Conservation (phyloP, 2,888 invertebrate genomes). For the Tillus elongatus region DNA sequence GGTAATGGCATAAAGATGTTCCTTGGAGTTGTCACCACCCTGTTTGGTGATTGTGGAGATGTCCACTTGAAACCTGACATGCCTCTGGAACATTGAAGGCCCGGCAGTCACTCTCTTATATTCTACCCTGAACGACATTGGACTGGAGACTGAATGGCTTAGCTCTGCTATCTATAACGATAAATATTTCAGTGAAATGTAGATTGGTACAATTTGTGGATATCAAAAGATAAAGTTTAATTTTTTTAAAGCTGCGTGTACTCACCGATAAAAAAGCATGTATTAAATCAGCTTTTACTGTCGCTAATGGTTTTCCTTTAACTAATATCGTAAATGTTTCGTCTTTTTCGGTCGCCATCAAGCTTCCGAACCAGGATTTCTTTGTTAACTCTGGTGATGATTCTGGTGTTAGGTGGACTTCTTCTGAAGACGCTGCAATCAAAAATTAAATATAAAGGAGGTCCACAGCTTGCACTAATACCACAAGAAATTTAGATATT, state of each 20-base stretch:
- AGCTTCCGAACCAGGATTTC: constrained; percentile 97
- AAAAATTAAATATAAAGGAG: not conserved
- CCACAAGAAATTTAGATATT: too few species aligned
- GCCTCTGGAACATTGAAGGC: constrained; percentile 92
- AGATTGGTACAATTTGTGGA: too few species aligned
- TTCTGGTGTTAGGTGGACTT: constrained; percentile 89
- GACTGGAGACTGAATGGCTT: constrained; percentile 95
- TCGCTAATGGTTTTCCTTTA: constrained; percentile 91
- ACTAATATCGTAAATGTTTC: constrained; percentile 95
- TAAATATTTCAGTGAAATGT: too few species aligned
- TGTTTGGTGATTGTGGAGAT: constrained; percentile 77
- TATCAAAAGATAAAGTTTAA: too few species aligned
- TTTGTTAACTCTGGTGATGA: constrained; percentile 95
- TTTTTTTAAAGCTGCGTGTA: too few species aligned
- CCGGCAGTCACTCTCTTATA: constrained; percentile 92
- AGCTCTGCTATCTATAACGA: constrained; percentile 81
- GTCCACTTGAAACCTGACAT: constrained; percentile 91
- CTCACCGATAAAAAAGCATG: constrained; percentile 96
- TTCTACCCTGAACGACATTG: constrained; percentile 96
- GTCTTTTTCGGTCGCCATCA: constrained; percentile 95
- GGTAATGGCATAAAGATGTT: constrained; percentile 82
- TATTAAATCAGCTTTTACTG: constrained; percentile 96
- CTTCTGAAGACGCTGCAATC: constrained; percentile 68
- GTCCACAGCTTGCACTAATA: too few species aligned
- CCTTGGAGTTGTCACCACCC: constrained; percentile 60